Evolutionary conservation across 2,797 vertebrate genomes (phyloP).

Genomic region (Gymnodraco acuticeps): DNA sequence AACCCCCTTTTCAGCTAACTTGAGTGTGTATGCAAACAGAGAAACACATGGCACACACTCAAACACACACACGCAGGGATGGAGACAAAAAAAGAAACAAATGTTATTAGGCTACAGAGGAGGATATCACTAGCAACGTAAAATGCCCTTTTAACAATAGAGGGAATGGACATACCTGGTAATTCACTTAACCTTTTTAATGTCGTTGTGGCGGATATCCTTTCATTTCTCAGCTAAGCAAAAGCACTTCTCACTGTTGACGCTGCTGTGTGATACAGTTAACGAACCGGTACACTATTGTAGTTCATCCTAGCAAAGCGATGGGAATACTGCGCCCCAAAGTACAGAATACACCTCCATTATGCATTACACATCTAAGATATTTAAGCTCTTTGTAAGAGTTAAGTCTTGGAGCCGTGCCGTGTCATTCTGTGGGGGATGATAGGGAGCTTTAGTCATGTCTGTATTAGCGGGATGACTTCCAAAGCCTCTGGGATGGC

Average conservation of each 20-base stretch:
- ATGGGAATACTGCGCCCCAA: constrained; percentile 74
- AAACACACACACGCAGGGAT: constrained; percentile 22
- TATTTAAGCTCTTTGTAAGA: constrained; percentile 87
- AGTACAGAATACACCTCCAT: constrained; percentile 82
- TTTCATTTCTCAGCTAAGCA: constrained; percentile 33
- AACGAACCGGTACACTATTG: constrained; percentile 62
- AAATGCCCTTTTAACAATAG: constrained; percentile 15
- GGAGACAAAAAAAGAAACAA: constrained; percentile 37
- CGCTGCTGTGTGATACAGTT: constrained; percentile 42
- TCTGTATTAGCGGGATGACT: constrained; percentile 86
- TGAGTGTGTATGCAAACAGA: constrained; percentile 50
- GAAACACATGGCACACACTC: constrained; percentile 28
- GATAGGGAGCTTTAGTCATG: constrained; percentile 86
- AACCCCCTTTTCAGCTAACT: constrained; percentile 71
- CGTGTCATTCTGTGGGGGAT: constrained; percentile 84
- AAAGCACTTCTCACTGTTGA: constrained; percentile 39
- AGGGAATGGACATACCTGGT: background rate
- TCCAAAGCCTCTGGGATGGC: constrained; percentile 82
- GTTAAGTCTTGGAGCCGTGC: constrained; percentile 82
- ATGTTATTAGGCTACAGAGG: constrained; percentile 4
- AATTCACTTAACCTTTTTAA: constrained; percentile 11
- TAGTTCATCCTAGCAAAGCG: constrained; percentile 54
- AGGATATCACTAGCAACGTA: constrained; percentile 19
- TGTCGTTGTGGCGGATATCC: constrained; percentile 15
- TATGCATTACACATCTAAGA: constrained; percentile 87